A percentile compares a stretch with the other conserved stretches of the same genome.
These are phyloP conservation scores for Saguinus imperator DNA, from an alignment of 2,113 vertebrate species.

Conservation along the genomic window DNA sequence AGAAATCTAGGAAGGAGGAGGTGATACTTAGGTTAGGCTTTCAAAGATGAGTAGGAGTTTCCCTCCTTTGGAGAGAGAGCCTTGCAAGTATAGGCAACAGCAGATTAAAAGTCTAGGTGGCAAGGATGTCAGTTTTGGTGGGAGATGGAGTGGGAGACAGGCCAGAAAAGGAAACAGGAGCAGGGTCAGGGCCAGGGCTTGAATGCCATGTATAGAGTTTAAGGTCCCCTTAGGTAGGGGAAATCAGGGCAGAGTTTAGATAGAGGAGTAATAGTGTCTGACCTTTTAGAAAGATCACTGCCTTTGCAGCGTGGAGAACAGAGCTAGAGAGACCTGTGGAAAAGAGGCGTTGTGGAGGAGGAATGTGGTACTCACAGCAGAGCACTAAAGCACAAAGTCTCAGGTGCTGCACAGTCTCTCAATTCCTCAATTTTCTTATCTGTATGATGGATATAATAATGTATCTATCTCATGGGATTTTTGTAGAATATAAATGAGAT, in stretches of 20 bases:
- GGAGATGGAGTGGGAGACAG: neutral
- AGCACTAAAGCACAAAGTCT: neutral
- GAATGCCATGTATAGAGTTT: neutral
- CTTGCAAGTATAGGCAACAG: neutral
- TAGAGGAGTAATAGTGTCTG: neutral
- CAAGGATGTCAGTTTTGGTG: neutral
- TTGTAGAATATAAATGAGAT: constrained; percentile 2
- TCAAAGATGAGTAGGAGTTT: neutral
- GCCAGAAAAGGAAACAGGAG: neutral
- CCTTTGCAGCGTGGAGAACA: neutral
- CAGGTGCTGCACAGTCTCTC: neutral
- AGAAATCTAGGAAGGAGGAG: neutral
- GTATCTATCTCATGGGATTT: neutral
- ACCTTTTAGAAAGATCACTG: neutral
- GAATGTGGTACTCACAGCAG: neutral
- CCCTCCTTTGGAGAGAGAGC: neutral
- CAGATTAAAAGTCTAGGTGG: neutral
- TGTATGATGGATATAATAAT: neutral
- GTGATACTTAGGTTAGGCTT: neutral
- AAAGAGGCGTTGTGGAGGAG: neutral
- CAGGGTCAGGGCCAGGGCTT: neutral
- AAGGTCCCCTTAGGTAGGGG: neutral
- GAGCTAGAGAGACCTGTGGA: neutral
- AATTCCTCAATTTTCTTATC: neutral
- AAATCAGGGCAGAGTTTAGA: neutral